Evolutionary conservation across 1,140 invertebrate species (phyloP), one percentile per base, ranked within the genome.

Genomic region (Fopius arisanus): DNA sequence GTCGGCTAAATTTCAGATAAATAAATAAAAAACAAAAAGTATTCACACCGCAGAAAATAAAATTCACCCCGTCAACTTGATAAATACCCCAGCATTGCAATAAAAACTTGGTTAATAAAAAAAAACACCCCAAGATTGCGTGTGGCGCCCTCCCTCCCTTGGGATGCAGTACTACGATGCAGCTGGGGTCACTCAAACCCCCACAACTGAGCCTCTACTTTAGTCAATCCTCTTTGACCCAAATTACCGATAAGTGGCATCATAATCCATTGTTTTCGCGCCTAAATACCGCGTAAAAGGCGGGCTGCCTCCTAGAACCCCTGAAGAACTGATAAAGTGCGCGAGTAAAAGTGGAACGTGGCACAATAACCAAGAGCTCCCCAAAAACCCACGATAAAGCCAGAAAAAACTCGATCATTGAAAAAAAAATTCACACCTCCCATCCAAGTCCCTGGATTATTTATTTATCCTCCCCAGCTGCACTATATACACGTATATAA

Each of bases 401-500:
- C 43, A 19, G 16, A 16, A 48, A 19, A 23, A 3, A 12, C 51
- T 48, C 43, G 19, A 2, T 16, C n/a, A 21, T 1, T 1, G 4
- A 6, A 51, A 51, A 51, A n/a, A n/a, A n/a, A n/a, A 48, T 48
- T 48, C 43, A 6, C 43, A 37, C 12, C 4, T 6, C 12, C 43
- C 9, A 6, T 4, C 9, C 9, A 48, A 9, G 3, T 26, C 21
- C 21, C n/a, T n/a, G n/a, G 10, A 59, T 26, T 59, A 5, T 59
- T 21, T 6, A 28, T 6, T 28, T 1, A 59, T 59, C 54, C 9
- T 31, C 28, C 28, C 21, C 29, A 65, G 48, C 63, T 62, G n/a
- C 3, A n/a, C 7, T 65, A 65, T 63, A 76, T 70, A 67, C 37
- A 16, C 43, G 68, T 75, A 72, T 65, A 75, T 78, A 75, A 75